phyloP scores from a whole-genome alignment of 2,113 vertebrate species.

The Oncorhynchus keta region DNA sequence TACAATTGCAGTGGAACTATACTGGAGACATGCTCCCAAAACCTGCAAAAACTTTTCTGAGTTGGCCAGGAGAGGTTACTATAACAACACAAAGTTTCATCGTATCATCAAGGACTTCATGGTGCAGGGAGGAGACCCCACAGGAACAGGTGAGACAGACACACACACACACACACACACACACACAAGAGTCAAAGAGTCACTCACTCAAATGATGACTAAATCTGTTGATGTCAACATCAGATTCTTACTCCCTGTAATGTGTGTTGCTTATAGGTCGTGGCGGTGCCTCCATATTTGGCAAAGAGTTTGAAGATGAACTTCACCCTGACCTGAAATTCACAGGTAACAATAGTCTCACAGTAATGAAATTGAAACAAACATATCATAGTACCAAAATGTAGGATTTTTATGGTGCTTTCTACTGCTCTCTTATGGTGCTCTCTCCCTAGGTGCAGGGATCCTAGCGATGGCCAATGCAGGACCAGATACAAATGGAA shows the following conservation, averaged over 20 bases:
- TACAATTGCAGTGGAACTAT: slow-evolving; percentile 83
- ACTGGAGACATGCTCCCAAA: slow-evolving; percentile 90
- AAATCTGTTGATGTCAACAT: too few species aligned
- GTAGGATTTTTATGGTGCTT: background rate
- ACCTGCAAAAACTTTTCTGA: slow-evolving; percentile 96
- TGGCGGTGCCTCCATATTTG: slow-evolving; percentile 92
- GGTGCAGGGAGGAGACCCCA: slow-evolving; percentile 96
- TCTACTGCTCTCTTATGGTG: background rate
- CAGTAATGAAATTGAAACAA: background rate
- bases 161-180: background rate
- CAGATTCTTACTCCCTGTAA: background rate
- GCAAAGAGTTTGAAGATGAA: slow-evolving; percentile 95
- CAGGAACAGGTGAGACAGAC: slow-evolving; percentile 82
- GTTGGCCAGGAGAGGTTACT: slow-evolving; percentile 87
- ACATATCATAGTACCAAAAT: background rate
- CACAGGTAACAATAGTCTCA: slow-evolving; percentile 75
- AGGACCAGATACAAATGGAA: slow-evolving; percentile 92
- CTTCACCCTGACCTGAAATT: slow-evolving; percentile 90
- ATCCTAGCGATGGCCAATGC: slow-evolving; percentile 97
- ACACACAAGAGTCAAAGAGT: too few species aligned
- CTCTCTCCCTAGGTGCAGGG: slow-evolving; percentile 79
- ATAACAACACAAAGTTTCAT: slow-evolving; percentile 91
- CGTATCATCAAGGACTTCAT: slow-evolving; percentile 94
- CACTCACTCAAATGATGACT: too few species aligned
- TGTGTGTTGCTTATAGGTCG: slow-evolving; percentile 75